A percentile compares a stretch with the other conserved stretches of the same genome.
These are phyloP conservation scores for Drosophila dunni DNA, from an alignment of 1,140 invertebrate genomes.

Conservation along the genomic window DNA sequence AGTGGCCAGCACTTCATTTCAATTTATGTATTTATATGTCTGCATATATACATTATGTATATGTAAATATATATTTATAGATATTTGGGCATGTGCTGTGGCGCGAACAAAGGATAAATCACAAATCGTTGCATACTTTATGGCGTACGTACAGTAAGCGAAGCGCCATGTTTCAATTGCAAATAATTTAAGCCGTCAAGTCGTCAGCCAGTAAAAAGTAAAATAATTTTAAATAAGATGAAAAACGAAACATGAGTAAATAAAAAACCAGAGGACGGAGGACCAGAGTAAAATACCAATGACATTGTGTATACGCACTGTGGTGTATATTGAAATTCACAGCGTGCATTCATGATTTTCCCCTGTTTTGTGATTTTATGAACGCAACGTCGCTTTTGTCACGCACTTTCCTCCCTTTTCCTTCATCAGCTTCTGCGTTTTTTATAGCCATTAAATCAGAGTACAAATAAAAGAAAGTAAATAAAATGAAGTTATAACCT, in stretches of 20 bases:
- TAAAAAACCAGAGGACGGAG: conserved; percentile 38
- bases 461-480: conserved; percentile 78
- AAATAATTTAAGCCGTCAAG: conserved; percentile 50
- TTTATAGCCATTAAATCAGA: conserved; percentile 81
- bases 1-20: conserved; percentile 79
- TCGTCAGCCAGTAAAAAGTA: conserved; percentile 29
- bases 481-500: conserved; percentile 75
- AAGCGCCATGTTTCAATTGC: conserved; percentile 70
- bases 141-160: conserved; percentile 59
- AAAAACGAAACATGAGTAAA: conserved; percentile 43
- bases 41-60: conserved; percentile 34
- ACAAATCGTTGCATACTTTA: conserved; percentile 78
- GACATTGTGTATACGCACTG: conserved; percentile 74
- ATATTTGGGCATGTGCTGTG: neutral
- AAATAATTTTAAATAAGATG: conserved; percentile 18
- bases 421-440: neutral
- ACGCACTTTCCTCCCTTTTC: conserved; percentile 9
- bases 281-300: conserved; percentile 25
- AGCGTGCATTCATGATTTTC: conserved; percentile 65
- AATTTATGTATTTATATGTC: conserved; percentile 63
- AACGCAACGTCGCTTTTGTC: conserved; percentile 18
- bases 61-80: conserved; percentile 12
- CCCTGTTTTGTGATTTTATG: conserved; percentile 41
- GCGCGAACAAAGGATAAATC: conserved; percentile 59
- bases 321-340: conserved; percentile 72